Percentiles rank a stretch among this genome's conserved stretches.
Conservation (phyloP, 2,113 vertebrate genomes). For the Craseonycteris thonglongyai region DNA sequence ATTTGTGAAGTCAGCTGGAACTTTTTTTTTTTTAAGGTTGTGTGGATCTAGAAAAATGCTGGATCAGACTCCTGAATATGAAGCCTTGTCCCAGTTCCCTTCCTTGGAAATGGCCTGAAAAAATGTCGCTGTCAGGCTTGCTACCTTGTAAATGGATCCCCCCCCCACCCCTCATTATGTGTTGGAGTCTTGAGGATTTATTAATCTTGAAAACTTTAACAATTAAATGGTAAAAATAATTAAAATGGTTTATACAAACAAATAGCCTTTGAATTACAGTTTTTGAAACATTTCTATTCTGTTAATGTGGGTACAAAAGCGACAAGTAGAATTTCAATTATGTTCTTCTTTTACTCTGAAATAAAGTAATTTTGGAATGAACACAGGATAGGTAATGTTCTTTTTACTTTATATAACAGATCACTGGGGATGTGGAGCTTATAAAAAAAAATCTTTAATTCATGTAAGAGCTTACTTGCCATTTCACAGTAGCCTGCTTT, state of each 20-base stretch:
- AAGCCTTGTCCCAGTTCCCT: not conserved
- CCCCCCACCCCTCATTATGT: not conserved
- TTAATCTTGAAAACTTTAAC: not conserved
- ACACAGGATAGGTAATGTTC: not conserved
- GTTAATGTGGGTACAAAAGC: not conserved
- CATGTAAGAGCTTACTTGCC: not conserved
- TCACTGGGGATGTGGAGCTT: not conserved
- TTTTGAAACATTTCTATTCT: conserved; percentile 1
- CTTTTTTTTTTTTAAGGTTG: not conserved
- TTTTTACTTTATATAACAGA: not conserved
- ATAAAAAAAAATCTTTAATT: not conserved
- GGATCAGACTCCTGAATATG: not conserved
- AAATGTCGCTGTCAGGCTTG: not conserved
- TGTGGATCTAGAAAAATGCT: not conserved
- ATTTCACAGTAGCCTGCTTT: not conserved
- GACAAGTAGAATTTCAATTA: not conserved
- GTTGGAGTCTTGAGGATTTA: not conserved
- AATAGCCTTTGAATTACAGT: not conserved
- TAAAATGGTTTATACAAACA: not conserved
- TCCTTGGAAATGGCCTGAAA: not conserved
- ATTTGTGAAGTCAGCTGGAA: conserved; percentile 6
- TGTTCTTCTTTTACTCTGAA: not conserved
- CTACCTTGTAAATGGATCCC: not conserved
- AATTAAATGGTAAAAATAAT: not conserved
- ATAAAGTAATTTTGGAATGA: not conserved